Percentiles rank a stretch among this genome's conserved stretches.
Conservation (phyloP, 2,888 invertebrate genomes). For the Eledone cirrhosa region DNA sequence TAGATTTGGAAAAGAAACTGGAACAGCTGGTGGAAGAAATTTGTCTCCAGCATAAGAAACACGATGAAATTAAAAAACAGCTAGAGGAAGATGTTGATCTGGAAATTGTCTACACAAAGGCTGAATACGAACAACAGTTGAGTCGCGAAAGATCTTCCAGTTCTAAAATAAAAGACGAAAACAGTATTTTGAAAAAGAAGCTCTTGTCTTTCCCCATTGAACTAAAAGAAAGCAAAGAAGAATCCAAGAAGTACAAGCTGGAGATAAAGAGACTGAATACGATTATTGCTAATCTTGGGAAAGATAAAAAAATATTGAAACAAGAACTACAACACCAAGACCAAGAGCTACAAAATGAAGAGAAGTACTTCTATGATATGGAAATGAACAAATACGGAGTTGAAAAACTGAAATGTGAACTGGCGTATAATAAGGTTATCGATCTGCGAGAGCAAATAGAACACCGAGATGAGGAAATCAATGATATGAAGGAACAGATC, state of each 20-base stretch:
- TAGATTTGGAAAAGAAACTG: too few species aligned
- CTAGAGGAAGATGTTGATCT: background rate
- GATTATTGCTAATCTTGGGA: background rate
- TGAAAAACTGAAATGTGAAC: background rate
- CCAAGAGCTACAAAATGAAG: background rate
- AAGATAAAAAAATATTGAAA: background rate
- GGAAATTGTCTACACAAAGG: background rate
- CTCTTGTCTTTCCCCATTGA: background rate
- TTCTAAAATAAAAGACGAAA: background rate
- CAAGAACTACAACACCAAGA: background rate
- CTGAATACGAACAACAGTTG: background rate
- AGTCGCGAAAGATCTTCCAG: background rate
- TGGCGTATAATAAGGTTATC: background rate
- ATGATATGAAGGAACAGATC: conserved; percentile 4
- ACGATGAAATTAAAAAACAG: conserved; percentile 5
- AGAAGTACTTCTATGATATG: background rate
- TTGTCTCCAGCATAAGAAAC: background rate
- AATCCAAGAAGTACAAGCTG: background rate
- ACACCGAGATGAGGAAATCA: background rate
- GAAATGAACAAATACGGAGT: background rate
- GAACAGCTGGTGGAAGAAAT: background rate
- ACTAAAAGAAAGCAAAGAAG: background rate
- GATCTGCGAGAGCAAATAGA: background rate
- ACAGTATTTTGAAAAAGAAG: background rate
- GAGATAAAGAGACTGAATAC: background rate